Evolutionary conservation across 2,797 vertebrate genomes (phyloP), one percentile per base, ranked within the genome.

Genomic region (Borostomias antarcticus): DNA sequence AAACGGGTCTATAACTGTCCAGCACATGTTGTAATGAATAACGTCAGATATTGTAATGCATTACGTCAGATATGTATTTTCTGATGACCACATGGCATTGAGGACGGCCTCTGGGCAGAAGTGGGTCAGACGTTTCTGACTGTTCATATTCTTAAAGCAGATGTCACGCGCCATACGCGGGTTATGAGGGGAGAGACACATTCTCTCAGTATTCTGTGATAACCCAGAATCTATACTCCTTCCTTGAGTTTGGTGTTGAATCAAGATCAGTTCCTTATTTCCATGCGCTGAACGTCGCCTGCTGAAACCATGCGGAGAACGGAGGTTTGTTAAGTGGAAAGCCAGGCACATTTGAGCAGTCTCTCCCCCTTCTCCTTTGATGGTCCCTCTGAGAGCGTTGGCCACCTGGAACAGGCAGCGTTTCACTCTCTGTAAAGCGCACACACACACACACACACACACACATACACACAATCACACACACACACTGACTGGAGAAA

Each of bases 351-450:
- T 56, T 62, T 74, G n/a, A n/a, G n/a, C n/a, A n/a, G n/a, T n/a
- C n/a, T n/a, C n/a, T n/a, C n/a, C n/a, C n/a, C n/a, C 58, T 73
- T 74, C 73, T 45, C 43, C 63, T 77, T 37, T 71, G 57, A 75
- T 63, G 62, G 62, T 64, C 70, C 29, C 47, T 71, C 47, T 25
- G 19, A 69, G 64, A 61, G 10, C 13, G 17, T n/a, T n/a, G n/a
- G 33, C 58, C 69, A 77, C 74, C 51, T 76, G 69, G 64, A 75
- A 21, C 63, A 50, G 43, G 15, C 21, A 11, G 52, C 26, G 19
- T 72, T 74, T 65, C 48, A 57, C 43, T 72, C 47, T 40, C 33
- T n/a, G n/a, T n/a, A n/a, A n/a, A n/a, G n/a, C n/a, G n/a, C n/a
- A n/a, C n/a, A n/a, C n/a, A n/a, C n/a, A n/a, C n/a, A n/a, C n/a